Base-by-base conservation (phyloP, 2,797 vertebrate species). In the Epinephelus malabaricus region DNA sequence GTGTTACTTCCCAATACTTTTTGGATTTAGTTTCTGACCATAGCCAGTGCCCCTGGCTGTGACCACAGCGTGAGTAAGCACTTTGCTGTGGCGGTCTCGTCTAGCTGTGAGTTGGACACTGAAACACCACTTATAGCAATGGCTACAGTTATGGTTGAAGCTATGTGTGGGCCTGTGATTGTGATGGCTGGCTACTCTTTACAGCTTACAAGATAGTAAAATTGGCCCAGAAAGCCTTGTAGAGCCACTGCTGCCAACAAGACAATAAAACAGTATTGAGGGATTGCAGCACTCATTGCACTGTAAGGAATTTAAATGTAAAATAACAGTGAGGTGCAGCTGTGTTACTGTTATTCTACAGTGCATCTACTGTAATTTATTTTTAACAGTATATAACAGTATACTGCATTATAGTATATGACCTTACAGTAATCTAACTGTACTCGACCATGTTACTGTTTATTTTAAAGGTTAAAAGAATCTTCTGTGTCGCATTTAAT, bases 1-100 rank as follows among this genome's bases (percentile, higher is more conserved):
- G 15, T 64, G 14, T 54, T 25, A 17, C 25, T 50, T 21, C 38
- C 47, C 4, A 21, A 13, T 34, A 10, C 15, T 14, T 59, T 30
- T 45, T 53, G 23, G 46, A 46, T 65, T 21, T 58, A 43, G 46
- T 45, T 55, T 78, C 46, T 59, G 30, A 71, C 27, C 68, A 49
- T n/a, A 55, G 50, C 21, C 18, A 59, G 6, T 4, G 56, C 43
- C 59, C n/a, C 34, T n/a, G 38, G 49, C 66, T 59, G 46, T 54
- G 53, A 72, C 40, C 46, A 15, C 63, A 62, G 56, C 14, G 0
- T 34, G 15, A 53, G 19, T 58, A 49, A 56, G 56, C 30, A 49
- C 53, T 68, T 51, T 55, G 49, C 21, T 45, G 13, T 11, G 5
- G 40, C 40, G 27, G 23, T 10, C 18, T 13, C 18, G 23, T 49